Evolutionary conservation across 2,888 invertebrate species (phyloP).

Genomic region (Aphodius granarius): DNA sequence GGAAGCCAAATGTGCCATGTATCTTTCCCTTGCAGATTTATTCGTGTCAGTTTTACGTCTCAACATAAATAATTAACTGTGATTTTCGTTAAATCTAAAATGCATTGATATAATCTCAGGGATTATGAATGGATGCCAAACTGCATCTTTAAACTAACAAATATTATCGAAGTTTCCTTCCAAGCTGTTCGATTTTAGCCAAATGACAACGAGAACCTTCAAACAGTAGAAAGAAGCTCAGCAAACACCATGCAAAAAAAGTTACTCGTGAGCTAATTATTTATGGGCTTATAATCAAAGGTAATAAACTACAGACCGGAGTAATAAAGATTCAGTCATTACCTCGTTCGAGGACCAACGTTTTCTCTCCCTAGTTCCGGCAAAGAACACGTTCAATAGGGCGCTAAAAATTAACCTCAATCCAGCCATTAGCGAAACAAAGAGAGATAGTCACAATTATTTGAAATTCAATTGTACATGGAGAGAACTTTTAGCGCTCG

Average conservation of each 20-base stretch:
- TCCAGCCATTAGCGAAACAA: not conserved
- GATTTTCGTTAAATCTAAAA: no score
- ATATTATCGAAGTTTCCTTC: no score
- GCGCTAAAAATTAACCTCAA: not conserved
- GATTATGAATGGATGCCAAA: no score
- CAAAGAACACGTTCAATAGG: not conserved
- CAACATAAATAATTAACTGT: no score
- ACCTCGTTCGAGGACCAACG: not conserved
- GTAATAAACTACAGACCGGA: not conserved
- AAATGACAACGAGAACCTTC: not conserved
- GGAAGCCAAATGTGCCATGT: no score
- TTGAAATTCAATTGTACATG: constrained; percentile 13
- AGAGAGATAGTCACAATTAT: not conserved
- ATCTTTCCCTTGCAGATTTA: no score
- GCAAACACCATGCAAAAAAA: not conserved
- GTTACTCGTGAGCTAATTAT: not conserved
- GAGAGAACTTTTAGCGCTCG: constrained; percentile 2
- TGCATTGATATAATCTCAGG: no score
- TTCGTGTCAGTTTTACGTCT: no score
- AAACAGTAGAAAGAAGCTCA: not conserved
- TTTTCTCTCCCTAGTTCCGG: not conserved
- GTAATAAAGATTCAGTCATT: not conserved
- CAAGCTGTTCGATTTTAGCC: no score
- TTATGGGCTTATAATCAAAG: not conserved
- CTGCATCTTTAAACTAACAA: no score